phyloP scores from a whole-genome alignment of 2,797 vertebrate species.

The Bradypus variegatus region DNA sequence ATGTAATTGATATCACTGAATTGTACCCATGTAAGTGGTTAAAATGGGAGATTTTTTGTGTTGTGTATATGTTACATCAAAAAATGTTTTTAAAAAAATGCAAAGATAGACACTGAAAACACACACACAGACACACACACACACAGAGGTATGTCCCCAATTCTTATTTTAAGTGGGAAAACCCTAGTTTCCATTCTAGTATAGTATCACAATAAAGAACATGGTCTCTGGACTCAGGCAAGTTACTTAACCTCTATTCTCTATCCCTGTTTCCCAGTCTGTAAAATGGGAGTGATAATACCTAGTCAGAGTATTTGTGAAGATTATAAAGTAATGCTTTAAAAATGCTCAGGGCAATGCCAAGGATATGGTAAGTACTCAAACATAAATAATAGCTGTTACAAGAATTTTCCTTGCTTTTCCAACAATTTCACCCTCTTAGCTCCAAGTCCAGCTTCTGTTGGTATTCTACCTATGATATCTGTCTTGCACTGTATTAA shows the following conservation, averaged over 20 bases:
- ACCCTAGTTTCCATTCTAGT: not conserved
- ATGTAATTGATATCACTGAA: no score
- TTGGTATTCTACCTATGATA: not conserved
- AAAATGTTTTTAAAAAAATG: no score
- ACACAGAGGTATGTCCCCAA: not conserved
- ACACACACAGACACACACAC: not conserved
- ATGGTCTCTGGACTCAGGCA: not conserved
- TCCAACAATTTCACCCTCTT: not conserved
- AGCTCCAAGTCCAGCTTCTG: not conserved
- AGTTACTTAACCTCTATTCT: not conserved
- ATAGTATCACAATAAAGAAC: not conserved
- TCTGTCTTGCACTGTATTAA: not conserved
- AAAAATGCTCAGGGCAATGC: not conserved
- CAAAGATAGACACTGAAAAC: not conserved
- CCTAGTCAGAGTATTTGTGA: not conserved
- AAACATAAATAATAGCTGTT: not conserved
- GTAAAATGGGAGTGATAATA: not conserved
- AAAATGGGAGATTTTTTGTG: no score
- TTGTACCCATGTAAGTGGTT: no score
- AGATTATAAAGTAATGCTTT: not conserved
- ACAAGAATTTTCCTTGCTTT: not conserved
- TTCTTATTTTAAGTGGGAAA: not conserved
- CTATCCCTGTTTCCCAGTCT: not conserved
- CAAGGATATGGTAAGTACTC: not conserved
- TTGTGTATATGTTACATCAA: no score